A percentile compares a stretch with the other conserved stretches of the same genome.
These are phyloP conservation scores for Acleris cristana DNA, from an alignment of 2,888 invertebrate genomes.

Conservation along the genomic window DNA sequence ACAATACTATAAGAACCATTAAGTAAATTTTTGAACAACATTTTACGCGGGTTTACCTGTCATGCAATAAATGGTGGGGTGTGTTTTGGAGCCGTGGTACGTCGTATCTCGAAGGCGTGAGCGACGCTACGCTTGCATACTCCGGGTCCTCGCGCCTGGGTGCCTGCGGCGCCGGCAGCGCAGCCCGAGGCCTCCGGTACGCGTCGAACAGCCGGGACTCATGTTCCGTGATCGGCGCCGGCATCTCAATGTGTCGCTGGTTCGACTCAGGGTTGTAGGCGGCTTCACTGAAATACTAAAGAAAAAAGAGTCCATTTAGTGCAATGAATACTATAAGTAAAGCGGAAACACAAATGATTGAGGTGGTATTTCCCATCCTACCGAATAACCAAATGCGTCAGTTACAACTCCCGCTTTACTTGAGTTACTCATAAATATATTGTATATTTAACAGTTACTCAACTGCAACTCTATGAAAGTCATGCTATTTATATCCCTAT, in stretches of 20 bases:
- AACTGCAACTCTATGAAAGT: too few species aligned
- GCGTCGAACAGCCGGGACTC: slow-evolving; percentile 81
- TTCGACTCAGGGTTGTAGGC: slow-evolving; percentile 95
- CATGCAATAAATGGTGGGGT: slow-evolving; percentile 73
- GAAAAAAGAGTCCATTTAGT: not conserved
- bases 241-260: slow-evolving; percentile 84
- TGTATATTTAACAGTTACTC: too few species aligned
- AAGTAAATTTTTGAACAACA: not conserved
- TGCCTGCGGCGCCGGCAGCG: slow-evolving; percentile 69
- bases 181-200: slow-evolving; percentile 71
- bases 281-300: slow-evolving; percentile 94
- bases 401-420: too few species aligned
- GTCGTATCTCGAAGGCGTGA: slow-evolving; percentile 69
- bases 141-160: slow-evolving; percentile 74
- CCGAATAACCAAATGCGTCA: too few species aligned
- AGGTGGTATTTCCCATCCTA: too few species aligned
- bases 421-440: too few species aligned
- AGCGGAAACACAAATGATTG: too few species aligned
- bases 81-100: slow-evolving; percentile 59
- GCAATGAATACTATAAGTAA: too few species aligned
- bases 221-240: slow-evolving; percentile 76
- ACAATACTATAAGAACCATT: not conserved
- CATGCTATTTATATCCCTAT: too few species aligned
- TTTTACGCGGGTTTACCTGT: slow-evolving; percentile 60
- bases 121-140: slow-evolving; percentile 75